Percentiles rank a stretch among this genome's conserved stretches.
These are phyloP conservation scores for silkworm (Bombyx mori) DNA, from an alignment of 1,140 invertebrate species.

Conservation along the genomic window ASM3026992v2 NC_085116.1:3954501-3955000, in stretches of 20 bases:
- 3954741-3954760: conserved; percentile 1
- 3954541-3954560: conserved; percentile 35
- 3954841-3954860: conserved; percentile 3
- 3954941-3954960: too few species aligned
- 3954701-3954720: conserved; percentile 37
- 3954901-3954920: too few species aligned
- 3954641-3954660: conserved; percentile 37
- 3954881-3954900: too few species aligned
- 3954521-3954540: conserved; percentile 1
- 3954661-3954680: conserved; percentile 4
- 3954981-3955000: too few species aligned
- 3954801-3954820: conserved; percentile 7
- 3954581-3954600: conserved; percentile 52
- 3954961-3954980: too few species aligned
- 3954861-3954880: not conserved
- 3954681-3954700: conserved; percentile 48
- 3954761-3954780: not conserved
- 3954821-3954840: conserved; percentile 4
- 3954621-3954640: conserved; percentile 49
- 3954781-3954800: conserved; percentile 5
- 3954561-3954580: conserved; percentile 32
- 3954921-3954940: too few species aligned
- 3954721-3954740: conserved; percentile 6
- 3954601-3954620: conserved; percentile 59
- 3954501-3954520: conserved; percentile 13